Evolutionary conservation across 1,140 invertebrate genomes (phyloP), one percentile per base, ranked within the genome.

Genomic region (Drosophila hydei): DNA sequence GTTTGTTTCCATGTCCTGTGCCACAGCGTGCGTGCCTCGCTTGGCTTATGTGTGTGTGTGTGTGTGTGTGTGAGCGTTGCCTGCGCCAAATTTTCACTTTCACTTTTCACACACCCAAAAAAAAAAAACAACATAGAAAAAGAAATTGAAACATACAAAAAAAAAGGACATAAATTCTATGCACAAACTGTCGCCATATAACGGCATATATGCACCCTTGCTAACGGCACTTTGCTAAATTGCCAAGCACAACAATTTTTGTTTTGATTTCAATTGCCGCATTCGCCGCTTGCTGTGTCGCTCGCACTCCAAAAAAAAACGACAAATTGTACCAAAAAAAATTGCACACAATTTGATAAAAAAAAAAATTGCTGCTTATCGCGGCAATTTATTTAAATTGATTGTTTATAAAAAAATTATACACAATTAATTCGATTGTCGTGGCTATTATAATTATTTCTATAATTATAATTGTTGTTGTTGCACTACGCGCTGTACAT

Each of bases 41-140:
- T 16, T 6, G 19, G 48, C 21, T 9, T 30, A 6, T 56, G 25
- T 52, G 14, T 55, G 21, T 51, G 45, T 25, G 45, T 42, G 50
- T 51, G 50, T 61, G 63, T 69, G 64, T 58, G 47, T 54, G 51
- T 54, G 63, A 21, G 38, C 54, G 55, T 47, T 67, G 54, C 47
- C 55, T 72, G 80, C 64, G 75, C 81, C 87, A 75, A 87, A 85
- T 85, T 87, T 87, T 87, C 83, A 87, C 83, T 87, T 87, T 87
- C 83, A 88, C 83, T 87, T 88, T 88, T 83, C 75, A 87, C 81
- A 88, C 83, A 85, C 80, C 74, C 70, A 87, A 81, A 80, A 62
- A 61, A 76, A 85, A 77, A 75, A 71, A 62, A 55, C 6, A 71
- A 5, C 63, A 59, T 83, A 78, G 73, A 62, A 61, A 76, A 85